Conservation (phyloP, 2,113 vertebrate genomes). For the Nerophis ophidion region DNA sequence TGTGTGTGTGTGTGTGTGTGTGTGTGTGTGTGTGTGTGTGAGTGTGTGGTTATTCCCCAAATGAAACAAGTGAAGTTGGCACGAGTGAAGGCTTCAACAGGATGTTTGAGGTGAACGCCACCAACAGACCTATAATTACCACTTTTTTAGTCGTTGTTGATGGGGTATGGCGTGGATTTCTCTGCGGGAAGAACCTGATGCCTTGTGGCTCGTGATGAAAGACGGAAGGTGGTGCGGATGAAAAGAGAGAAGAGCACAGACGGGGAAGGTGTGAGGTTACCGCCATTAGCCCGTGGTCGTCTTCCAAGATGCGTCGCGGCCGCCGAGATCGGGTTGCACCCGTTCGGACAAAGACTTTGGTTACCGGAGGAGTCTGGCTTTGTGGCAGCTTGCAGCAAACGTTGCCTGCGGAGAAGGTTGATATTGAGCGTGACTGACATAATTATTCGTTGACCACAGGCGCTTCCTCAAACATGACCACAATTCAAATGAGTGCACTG, state of each 20-base stretch:
- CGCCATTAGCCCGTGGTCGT: not conserved
- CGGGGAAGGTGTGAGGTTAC: not conserved
- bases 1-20: too few relatives aligned
- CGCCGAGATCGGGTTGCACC: not conserved
- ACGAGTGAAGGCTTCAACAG: too few relatives aligned
- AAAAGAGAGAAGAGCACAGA: not conserved
- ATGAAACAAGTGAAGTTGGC: too few relatives aligned
- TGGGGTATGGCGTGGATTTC: not conserved
- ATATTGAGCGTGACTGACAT: not conserved
- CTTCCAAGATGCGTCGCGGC: not conserved
- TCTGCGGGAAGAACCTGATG: not conserved
- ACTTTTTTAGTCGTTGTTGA: not conserved
- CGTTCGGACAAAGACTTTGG: not conserved
- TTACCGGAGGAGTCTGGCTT: not conserved
- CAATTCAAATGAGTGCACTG: too few relatives aligned
- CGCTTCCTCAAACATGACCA: too few relatives aligned
- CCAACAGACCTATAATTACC: not conserved
- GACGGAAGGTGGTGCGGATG: not conserved
- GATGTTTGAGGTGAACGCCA: not conserved
- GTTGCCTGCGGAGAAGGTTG: not conserved
- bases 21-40: too few relatives aligned
- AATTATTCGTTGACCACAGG: not conserved
- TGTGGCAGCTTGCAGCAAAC: not conserved
- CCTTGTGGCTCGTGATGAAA: not conserved
- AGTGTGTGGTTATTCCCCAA: too few relatives aligned